Percentiles rank a stretch among this genome's conserved stretches.
phyloP scores from a whole-genome alignment of 1,140 invertebrate genomes.

The Diachasmimorpha longicaudata region DNA sequence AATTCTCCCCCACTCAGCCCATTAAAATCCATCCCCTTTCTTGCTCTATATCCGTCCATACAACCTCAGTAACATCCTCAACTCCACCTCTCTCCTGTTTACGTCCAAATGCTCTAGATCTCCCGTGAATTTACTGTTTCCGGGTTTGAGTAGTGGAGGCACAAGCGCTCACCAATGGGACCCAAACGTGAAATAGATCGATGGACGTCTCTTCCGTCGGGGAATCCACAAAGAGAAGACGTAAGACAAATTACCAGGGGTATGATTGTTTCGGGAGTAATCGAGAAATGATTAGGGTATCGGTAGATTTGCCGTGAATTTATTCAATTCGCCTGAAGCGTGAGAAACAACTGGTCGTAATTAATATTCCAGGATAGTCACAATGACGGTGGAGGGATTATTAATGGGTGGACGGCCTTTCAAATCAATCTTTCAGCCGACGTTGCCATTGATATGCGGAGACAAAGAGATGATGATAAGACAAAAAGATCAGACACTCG shows the following conservation, averaged over 20 bases:
- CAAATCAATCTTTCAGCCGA: not conserved
- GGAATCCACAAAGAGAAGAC: not conserved
- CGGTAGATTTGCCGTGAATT: not conserved
- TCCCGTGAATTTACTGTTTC: slow-evolving; percentile 9
- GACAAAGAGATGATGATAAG: not conserved
- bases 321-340: not conserved
- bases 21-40: slow-evolving; percentile 6
- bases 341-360: not conserved
- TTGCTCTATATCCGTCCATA: not conserved
- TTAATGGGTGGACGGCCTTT: not conserved
- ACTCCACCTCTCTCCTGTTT: slow-evolving; percentile 5
- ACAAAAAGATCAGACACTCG: not conserved
- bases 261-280: not conserved
- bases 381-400: not conserved
- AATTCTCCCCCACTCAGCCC: not conserved
- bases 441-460: not conserved
- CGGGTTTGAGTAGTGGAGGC: not conserved
- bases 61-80: not conserved
- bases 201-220: not conserved
- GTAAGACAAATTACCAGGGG: not conserved
- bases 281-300: not conserved
- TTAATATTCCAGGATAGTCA: not conserved
- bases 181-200: not conserved
- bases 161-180: not conserved
- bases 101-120: slow-evolving; percentile 7